Evolutionary conservation across 2,797 vertebrate species (phyloP).

Genomic region (Nyctibius grandis): DNA sequence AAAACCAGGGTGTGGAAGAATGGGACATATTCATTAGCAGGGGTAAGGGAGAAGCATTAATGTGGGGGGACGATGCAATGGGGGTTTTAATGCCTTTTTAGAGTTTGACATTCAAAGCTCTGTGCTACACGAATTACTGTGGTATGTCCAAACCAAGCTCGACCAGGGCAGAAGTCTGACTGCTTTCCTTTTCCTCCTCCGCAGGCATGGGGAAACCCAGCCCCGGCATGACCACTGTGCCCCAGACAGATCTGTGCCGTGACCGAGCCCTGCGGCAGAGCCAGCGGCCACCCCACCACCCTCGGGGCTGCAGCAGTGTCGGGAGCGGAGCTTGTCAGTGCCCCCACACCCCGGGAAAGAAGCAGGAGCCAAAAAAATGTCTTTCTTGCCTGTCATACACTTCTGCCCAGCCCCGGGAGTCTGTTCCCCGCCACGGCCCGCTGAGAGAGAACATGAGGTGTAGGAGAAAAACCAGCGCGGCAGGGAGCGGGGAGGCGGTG

Average conservation of each 20-base stretch:
- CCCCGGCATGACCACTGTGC: fast-evolving
- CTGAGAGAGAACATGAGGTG: not conserved
- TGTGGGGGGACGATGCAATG: not conserved
- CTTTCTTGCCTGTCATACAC: fast-evolving
- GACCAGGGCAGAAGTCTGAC: not conserved
- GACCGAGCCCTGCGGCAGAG: not conserved
- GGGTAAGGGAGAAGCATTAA: not conserved
- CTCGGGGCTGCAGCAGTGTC: fast-evolving
- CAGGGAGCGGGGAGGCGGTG: not conserved
- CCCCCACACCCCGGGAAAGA: fast-evolving
- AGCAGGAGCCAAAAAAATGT: not conserved
- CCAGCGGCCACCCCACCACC: not conserved
- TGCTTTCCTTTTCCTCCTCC: not conserved
- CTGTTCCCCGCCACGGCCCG: not conserved
- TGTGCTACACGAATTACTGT: not conserved
- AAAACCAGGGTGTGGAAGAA: conserved; percentile 5
- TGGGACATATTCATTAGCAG: conserved; percentile 5
- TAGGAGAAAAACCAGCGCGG: conserved; percentile 33
- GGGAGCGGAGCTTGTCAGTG: fast-evolving
- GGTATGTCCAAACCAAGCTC: not conserved
- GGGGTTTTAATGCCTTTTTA: not conserved
- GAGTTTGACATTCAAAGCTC: not conserved
- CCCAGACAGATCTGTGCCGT: not conserved
- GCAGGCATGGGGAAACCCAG: not conserved
- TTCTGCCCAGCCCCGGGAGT: not conserved